Conservation (phyloP, 2,888 invertebrate genomes). For the Automeris io region DNA sequence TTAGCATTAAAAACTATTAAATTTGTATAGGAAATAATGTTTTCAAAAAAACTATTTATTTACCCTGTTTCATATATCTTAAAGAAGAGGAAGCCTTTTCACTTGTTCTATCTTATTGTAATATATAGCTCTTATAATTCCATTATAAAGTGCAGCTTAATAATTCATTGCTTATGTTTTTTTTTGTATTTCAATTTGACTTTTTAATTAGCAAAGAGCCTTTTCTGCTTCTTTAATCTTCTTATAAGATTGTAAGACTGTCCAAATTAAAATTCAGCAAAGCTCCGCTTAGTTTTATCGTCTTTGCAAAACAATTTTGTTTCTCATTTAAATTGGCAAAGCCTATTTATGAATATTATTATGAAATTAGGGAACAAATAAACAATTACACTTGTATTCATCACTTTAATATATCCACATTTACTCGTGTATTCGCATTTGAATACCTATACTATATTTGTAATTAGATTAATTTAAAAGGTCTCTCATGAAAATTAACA, state of each 20-base stretch:
- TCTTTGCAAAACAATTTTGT: constrained; percentile 38
- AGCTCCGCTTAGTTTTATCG: constrained; percentile 44
- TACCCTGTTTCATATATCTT: no score
- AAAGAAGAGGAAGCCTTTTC: no score
- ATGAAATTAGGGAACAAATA: constrained; percentile 14
- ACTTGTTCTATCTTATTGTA: no score
- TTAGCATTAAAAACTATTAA: no score
- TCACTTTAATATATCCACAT: no score
- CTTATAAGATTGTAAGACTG: constrained; percentile 60
- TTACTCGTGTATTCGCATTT: no score
- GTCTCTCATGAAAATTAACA: no score
- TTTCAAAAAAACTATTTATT: no score
- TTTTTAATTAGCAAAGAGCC: constrained; percentile 60
- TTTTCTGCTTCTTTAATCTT: constrained; percentile 52
- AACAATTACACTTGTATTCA: no score
- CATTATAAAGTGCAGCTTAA: constrained; percentile 1
- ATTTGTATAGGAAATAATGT: no score
- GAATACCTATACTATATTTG: no score
- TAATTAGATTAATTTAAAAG: no score
- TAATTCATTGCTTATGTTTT: constrained; percentile 12
- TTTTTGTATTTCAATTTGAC: constrained; percentile 54
- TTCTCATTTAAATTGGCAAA: constrained; percentile 36
- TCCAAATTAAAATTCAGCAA: constrained; percentile 59
- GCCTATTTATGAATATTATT: constrained; percentile 25
- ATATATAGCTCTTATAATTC: constrained; percentile 1